phyloP scores from a whole-genome alignment of 2,113 vertebrate species.

The Cephalopholis sonnerati region DNA sequence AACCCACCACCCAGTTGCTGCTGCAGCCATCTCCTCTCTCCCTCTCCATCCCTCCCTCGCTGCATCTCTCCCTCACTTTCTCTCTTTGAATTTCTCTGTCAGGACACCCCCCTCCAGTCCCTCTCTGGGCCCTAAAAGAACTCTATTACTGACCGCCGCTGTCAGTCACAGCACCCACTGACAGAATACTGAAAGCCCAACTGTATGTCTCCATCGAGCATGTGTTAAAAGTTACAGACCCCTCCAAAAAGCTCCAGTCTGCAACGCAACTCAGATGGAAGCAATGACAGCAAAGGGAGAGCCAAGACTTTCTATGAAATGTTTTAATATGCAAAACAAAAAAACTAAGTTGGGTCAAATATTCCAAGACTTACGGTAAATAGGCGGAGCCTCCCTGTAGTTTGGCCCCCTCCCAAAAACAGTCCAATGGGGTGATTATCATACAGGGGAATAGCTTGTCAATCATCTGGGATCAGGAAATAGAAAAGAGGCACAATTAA shows the following conservation, averaged over 20 bases:
- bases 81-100: slow-evolving; percentile 75
- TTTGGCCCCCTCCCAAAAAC: slow-evolving; percentile 99
- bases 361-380: slow-evolving; percentile 92
- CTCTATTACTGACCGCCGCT: slow-evolving; percentile 80
- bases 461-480: slow-evolving; percentile 90
- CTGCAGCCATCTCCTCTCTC: slow-evolving; percentile 76
- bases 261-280: slow-evolving; percentile 54
- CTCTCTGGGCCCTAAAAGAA: slow-evolving; percentile 76
- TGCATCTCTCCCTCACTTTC: slow-evolving; percentile 71
- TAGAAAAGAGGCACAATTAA: slow-evolving; percentile 36
- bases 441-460: slow-evolving; percentile 99
- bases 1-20: slow-evolving; percentile 84
- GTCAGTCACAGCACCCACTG: slow-evolving; percentile 77
- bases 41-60: slow-evolving; percentile 59
- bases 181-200: slow-evolving; percentile 72
- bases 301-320: slow-evolving; percentile 36
- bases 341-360: slow-evolving; percentile 28
- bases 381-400: slow-evolving; percentile 98
- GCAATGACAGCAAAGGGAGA: slow-evolving; percentile 42
- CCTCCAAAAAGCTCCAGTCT: slow-evolving; percentile 35
- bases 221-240: slow-evolving; percentile 59
- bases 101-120: slow-evolving; percentile 57
- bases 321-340: slow-evolving; percentile 33
- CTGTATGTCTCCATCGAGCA: slow-evolving; percentile 80
- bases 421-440: slow-evolving; percentile 97